A percentile compares a stretch with the other conserved stretches of the same genome.
phyloP scores from a whole-genome alignment of 2,797 vertebrate species.

The Hydrolagus colliei region DNA sequence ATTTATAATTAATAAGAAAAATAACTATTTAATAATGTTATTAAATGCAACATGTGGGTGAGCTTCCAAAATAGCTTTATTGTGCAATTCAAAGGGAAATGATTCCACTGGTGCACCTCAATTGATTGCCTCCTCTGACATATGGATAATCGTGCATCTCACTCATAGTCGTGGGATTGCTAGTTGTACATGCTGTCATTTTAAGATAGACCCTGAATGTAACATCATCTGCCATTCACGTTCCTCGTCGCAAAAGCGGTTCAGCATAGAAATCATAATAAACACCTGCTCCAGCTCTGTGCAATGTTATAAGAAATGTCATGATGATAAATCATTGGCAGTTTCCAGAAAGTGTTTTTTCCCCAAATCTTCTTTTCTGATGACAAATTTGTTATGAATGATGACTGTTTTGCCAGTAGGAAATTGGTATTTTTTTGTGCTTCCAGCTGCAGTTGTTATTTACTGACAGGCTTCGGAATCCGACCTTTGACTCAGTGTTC shows the following conservation, averaged over 20 bases:
- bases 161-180: neutral
- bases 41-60: neutral
- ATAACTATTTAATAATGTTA: neutral
- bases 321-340: slow-evolving; percentile 23
- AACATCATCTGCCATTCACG: slow-evolving; percentile 13
- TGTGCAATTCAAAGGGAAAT: neutral
- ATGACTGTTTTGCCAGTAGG: neutral
- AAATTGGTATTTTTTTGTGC: neutral
- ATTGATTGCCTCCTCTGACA: neutral
- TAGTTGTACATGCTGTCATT: neutral
- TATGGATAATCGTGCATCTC: neutral
- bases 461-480: neutral
- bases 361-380: neutral
- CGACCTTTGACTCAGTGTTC: neutral
- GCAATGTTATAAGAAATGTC: neutral
- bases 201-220: neutral
- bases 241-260: slow-evolving; percentile 1
- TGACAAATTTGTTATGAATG: neutral
- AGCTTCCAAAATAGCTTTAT: neutral
- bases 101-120: neutral
- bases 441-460: slow-evolving; percentile 11
- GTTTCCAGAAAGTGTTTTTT: neutral
- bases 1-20: neutral
- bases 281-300: neutral
- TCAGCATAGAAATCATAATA: slow-evolving; percentile 12